Base-by-base conservation (phyloP, 2,113 vertebrate genomes). In the Festucalex cinctus region DNA sequence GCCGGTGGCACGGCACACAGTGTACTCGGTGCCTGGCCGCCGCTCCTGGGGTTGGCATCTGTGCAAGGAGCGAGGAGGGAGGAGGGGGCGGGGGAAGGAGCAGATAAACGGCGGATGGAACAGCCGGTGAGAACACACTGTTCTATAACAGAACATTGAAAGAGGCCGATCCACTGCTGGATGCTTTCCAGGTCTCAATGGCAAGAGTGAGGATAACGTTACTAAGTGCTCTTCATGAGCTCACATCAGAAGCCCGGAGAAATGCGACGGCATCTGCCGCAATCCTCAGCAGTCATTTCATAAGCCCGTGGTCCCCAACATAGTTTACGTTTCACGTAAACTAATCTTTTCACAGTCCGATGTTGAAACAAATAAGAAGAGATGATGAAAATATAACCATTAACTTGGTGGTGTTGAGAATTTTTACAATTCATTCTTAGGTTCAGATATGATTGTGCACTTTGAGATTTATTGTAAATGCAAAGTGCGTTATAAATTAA, bases 61-160 rank as follows among this genome's bases (percentile, higher is more conserved):
- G 74, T 22, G 68, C 48, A 36, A 20, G 37, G 26, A 12, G 41
- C 12, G 48, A 39, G 60, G 20, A 19, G 22, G 17, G 19, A 16
- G 57, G 39, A 4, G 20, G 24, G 20, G 24, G 7, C 20, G 16
- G 58, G 24, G 2, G 20, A 6, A 3, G 26, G 19, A 20, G 22
- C 16, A 62, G 46, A 37, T 16, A 35, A 35, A 63, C 41, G 70
- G 70, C 51, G 13, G 54, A 57, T 14, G 54, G 83, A 66, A 83
- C 85, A 80, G 65, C 26, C 65, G 74, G 79, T 79, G 69, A 85
- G 85, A 88, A 89, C 84, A 84, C 71, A 49, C 72, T 89, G 86
- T 89, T 85, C 88, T 81, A 69, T 60, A 81, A 78, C 85, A 80
- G 71, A 6, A 44, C 68, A 16, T 63, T 46, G 41, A 10, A 24